These are phyloP conservation scores for Pyrocoelia pectoralis DNA, from an alignment of 2,888 invertebrate species.

Conservation along the genomic window DNA sequence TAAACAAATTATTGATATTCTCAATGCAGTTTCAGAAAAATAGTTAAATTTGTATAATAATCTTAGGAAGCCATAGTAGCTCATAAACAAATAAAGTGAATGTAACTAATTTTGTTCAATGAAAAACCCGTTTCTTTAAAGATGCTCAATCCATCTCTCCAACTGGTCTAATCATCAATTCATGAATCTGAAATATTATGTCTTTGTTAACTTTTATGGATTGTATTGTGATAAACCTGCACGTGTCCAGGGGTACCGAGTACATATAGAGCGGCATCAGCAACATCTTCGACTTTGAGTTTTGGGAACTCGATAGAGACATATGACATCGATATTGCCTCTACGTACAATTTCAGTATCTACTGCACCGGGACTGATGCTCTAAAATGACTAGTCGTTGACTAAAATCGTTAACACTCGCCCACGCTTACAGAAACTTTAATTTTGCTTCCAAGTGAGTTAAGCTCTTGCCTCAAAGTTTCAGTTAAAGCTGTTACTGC, in stretches of 20 bases:
- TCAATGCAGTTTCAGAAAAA: too few species aligned
- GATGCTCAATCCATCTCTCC: too few species aligned
- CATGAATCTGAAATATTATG: slow-evolving; percentile 27
- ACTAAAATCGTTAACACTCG: slow-evolving; percentile 8
- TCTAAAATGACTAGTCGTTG: slow-evolving; percentile 38
- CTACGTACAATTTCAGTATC: slow-evolving; percentile 41
- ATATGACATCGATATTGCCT: too few species aligned
- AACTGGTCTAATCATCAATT: slow-evolving; percentile 20
- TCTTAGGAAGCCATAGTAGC: too few species aligned
- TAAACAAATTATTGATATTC: too few species aligned
- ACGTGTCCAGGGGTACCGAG: slow-evolving; percentile 46
- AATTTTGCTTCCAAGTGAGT: too few species aligned
- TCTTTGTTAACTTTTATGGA: neutral
- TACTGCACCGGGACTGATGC: slow-evolving; percentile 46
- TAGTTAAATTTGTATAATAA: too few species aligned
- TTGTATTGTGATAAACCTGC: slow-evolving; percentile 36
- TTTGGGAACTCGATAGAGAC: slow-evolving; percentile 13
- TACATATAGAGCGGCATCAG: slow-evolving; percentile 43
- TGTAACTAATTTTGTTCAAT: too few species aligned
- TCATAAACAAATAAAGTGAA: too few species aligned
- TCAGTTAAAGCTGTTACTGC: slow-evolving; percentile 60
- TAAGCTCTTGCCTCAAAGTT: slow-evolving; percentile 60
- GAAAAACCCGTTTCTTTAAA: too few species aligned
- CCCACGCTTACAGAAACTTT: too few species aligned
- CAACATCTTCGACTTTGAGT: slow-evolving; percentile 40